A percentile compares a stretch with the other conserved stretches of the same genome.
Conservation (phyloP, 1,140 invertebrate genomes). For the Teleopsis dalmanni region DNA sequence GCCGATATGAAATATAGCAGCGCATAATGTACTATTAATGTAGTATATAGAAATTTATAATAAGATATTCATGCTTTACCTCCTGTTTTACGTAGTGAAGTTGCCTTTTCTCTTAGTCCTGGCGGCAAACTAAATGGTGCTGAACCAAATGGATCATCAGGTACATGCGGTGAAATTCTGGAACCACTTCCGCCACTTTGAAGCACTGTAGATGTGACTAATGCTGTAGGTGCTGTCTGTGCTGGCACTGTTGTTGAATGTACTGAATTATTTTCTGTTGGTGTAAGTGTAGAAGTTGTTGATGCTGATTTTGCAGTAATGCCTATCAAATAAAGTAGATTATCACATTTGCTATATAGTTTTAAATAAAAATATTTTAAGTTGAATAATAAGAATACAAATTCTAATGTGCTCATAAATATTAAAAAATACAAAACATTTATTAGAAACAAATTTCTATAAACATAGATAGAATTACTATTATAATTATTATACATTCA, state of each 20-base stretch:
- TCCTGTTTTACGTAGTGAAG: constrained; percentile 50
- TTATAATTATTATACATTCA: too few relatives aligned
- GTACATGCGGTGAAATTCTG: constrained; percentile 12
- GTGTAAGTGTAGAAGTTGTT: constrained; percentile 38
- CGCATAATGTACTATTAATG: too few relatives aligned
- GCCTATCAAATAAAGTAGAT: constrained; percentile 16
- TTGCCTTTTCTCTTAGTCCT: constrained; percentile 50
- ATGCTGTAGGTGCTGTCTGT: neutral
- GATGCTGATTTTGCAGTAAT: constrained; percentile 41
- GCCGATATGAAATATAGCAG: too few relatives aligned
- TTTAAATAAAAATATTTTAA: neutral
- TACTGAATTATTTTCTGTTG: constrained; percentile 23
- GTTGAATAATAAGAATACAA: too few relatives aligned
- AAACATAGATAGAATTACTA: too few relatives aligned
- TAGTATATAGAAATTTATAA: too few relatives aligned
- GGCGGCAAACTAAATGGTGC: constrained; percentile 70
- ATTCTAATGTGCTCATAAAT: too few relatives aligned
- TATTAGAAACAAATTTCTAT: too few relatives aligned
- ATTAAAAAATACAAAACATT: too few relatives aligned
- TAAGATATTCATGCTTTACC: constrained; percentile 57
- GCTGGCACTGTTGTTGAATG: neutral
- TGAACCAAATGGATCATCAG: constrained; percentile 72
- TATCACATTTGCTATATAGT: neutral
- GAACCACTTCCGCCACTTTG: neutral
- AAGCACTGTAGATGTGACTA: neutral